Evolutionary conservation across 2,797 vertebrate species (phyloP).

Genomic region (Poecilia velifera): DNA sequence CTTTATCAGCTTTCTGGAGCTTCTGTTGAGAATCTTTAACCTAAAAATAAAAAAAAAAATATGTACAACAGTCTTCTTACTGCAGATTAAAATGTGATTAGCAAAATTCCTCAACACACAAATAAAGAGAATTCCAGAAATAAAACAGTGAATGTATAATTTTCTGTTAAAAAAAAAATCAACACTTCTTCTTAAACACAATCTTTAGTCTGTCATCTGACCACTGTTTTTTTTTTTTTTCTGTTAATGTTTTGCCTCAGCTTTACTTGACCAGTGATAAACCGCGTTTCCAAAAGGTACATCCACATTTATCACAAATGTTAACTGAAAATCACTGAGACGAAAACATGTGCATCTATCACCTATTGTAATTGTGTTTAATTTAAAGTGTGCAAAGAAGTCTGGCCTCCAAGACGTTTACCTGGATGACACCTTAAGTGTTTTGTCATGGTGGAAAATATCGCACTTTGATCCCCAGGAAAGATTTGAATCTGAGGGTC

Average conservation of each 20-base stretch:
- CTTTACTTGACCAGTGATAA: slow-evolving; percentile 89
- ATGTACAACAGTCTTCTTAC: not conserved
- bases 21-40: not conserved
- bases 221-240: not conserved
- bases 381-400: slow-evolving; percentile 76
- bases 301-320: not conserved
- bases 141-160: not conserved
- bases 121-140: not conserved
- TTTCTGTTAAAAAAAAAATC: not conserved
- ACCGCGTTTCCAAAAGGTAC: slow-evolving; percentile 80
- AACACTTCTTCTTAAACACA: not conserved
- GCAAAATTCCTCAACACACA: not conserved
- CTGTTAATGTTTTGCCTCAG: slow-evolving; percentile 68
- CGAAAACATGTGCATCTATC: not conserved
- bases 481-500: slow-evolving; percentile 88
- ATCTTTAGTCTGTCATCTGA: not conserved
- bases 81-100: not conserved
- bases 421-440: slow-evolving; percentile 80
- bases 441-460: slow-evolving; percentile 86
- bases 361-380: slow-evolving; percentile 14
- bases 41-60: not conserved
- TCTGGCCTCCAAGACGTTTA: slow-evolving; percentile 88
- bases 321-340: not conserved
- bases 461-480: slow-evolving; percentile 86
- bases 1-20: not conserved